These are phyloP conservation scores for Pteromalus puparum DNA, from an alignment of 1,140 invertebrate genomes.

Conservation along the genomic window DNA sequence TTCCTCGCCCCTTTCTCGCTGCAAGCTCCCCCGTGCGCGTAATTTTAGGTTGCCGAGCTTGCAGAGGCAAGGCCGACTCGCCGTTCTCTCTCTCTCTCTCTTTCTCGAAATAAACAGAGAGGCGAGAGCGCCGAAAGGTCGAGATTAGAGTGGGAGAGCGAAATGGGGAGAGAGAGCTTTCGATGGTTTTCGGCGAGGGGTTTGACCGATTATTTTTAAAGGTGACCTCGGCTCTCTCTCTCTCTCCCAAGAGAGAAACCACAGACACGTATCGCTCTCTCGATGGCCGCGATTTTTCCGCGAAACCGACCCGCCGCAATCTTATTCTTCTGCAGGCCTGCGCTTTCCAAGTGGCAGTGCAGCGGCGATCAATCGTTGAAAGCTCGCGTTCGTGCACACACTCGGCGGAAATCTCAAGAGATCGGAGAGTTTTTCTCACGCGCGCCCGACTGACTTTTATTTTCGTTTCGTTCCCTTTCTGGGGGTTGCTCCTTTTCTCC, in stretches of 20 bases:
- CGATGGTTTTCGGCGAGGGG: background rate
- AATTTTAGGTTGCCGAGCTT: constrained; percentile 33
- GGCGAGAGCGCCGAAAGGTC: background rate
- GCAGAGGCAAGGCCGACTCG: constrained; percentile 23
- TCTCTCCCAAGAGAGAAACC: no score
- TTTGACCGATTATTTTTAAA: constrained; percentile 2
- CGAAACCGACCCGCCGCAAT: background rate
- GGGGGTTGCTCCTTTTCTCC: no score
- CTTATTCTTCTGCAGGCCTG: no score
- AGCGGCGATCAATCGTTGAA: no score
- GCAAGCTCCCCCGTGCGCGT: background rate
- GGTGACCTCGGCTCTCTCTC: no score
- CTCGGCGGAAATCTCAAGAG: no score
- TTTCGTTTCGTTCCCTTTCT: no score
- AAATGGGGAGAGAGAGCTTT: background rate
- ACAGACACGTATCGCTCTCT: background rate
- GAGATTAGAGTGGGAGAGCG: background rate
- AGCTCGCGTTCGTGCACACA: no score
- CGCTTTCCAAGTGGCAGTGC: no score
- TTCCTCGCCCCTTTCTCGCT: background rate
- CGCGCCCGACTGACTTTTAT: no score
- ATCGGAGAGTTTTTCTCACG: no score
- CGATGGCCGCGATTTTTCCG: no score
- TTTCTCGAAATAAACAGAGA: constrained; percentile 15
- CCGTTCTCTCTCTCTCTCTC: background rate